Evolutionary conservation across 2,888 invertebrate species (phyloP).

Genomic region (Timandra comae): DNA sequence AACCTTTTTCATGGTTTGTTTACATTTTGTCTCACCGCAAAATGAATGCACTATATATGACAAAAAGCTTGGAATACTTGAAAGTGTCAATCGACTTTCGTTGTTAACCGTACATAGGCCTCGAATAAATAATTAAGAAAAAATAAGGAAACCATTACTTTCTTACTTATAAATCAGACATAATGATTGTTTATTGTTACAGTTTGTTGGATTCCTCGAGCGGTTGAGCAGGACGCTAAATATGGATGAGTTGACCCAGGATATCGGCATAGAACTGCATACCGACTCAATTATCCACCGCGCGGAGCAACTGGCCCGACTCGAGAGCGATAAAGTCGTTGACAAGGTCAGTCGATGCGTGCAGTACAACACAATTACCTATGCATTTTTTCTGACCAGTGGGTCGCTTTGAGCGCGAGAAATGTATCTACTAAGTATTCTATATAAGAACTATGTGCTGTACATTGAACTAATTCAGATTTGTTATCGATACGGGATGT

Average conservation of each 20-base stretch:
- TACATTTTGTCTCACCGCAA: too few species aligned
- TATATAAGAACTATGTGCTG: slow-evolving; percentile 5
- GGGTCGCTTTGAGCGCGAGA: slow-evolving; percentile 1
- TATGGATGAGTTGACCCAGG: slow-evolving; percentile 88
- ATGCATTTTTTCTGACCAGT: background rate
- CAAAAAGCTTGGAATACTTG: too few species aligned
- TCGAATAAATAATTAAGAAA: background rate
- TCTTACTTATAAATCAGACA: slow-evolving; percentile 10
- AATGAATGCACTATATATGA: too few species aligned
- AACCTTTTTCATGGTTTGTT: too few species aligned
- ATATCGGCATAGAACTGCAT: slow-evolving; percentile 87
- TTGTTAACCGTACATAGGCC: too few species aligned
- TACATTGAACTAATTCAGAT: slow-evolving; percentile 2
- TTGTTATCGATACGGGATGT: slow-evolving; percentile 14
- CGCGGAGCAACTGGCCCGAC: slow-evolving; percentile 87
- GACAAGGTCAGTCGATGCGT: slow-evolving; percentile 80
- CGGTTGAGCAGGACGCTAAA: slow-evolving; percentile 88
- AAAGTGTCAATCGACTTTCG: too few species aligned
- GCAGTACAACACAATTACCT: slow-evolving; percentile 2
- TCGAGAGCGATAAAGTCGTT: slow-evolving; percentile 88
- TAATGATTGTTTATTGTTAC: slow-evolving; percentile 35
- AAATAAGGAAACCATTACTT: slow-evolving; percentile 9
- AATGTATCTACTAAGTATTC: slow-evolving; percentile 2
- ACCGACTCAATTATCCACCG: slow-evolving; percentile 90
- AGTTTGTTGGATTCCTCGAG: slow-evolving; percentile 90